Base-by-base conservation (phyloP, 2,113 vertebrate species). In the Pagrus major region DNA sequence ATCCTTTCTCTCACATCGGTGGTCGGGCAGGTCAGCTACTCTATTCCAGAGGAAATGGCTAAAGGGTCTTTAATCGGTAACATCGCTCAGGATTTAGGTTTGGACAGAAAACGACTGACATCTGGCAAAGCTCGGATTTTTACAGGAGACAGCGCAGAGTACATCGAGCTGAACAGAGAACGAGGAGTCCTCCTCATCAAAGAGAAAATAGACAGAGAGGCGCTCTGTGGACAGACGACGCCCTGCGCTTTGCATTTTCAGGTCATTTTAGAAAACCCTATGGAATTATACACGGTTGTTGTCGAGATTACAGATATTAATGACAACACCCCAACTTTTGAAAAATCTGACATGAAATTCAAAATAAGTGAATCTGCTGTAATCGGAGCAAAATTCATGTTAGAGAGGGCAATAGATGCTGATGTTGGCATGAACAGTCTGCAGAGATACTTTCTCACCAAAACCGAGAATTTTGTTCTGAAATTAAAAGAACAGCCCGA, bases 151-250 rank as follows among this genome's bases (percentile, higher is more conserved):
- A 91, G 85, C 9, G 67, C 56, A 3, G 91, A 94, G 20, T 89
- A 91, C 83, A 83, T 96, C 58, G 90, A 92, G 65, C 84, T 95
- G 49, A 86, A 91, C 73, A 85, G 84, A 79, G 78, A 86, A 2
- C 91, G 78, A 0, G 91, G 82, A 61, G 86, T 92, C 37, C 87
- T 96, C 54, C 66, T 89, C 2, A 64, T 96, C 46, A 95, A 92
- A 35, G 92, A 88, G 9, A 81, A 15, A 84, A 92, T 96, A 42
- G 95, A 96, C 84, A 68, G 96, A 63, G 96, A 96, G 64, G 47
- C 52, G 3, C 71, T 96, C 4, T 96, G 96, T 21, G 72, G 76
- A 61, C 67, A 91, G 67, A 77, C 54, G 0, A 86, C 92, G 39
- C 90, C 87, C 10, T 96, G 95, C n/a, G 68, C 94, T 25, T 56